Evolutionary conservation across 1,140 invertebrate species (phyloP).

Genomic region (Neotoxoptera formosana): DNA sequence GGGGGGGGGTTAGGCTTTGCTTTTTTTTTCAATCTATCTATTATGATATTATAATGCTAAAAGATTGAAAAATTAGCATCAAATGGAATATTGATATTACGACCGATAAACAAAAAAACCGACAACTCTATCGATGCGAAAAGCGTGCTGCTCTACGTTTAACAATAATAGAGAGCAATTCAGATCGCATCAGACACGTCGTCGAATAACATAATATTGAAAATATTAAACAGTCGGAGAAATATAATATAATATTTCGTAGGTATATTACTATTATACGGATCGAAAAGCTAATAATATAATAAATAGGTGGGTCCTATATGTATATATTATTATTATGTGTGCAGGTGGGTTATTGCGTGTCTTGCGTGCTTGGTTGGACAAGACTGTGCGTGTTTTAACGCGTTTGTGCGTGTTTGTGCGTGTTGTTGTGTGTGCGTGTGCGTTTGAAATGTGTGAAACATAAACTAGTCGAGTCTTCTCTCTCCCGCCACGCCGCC

Average conservation of each 20-base stretch:
- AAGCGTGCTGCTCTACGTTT: background rate
- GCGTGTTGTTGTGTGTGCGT: too few relatives aligned
- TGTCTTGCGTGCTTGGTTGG: background rate
- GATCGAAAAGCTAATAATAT: background rate
- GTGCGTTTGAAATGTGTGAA: background rate
- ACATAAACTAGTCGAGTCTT: slow-evolving; percentile 8
- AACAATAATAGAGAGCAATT: background rate
- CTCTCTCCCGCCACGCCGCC: background rate
- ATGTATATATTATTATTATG: background rate
- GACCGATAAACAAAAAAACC: background rate
- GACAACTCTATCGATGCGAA: background rate
- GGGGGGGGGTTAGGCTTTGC: background rate
- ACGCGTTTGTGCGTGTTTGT: too few relatives aligned
- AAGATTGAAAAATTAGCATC: background rate
- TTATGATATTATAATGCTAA: too few relatives aligned
- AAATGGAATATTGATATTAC: background rate
- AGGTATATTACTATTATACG: too few relatives aligned
- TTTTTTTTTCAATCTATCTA: background rate
- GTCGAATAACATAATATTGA: background rate
- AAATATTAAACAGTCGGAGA: background rate
- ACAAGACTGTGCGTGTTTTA: too few relatives aligned
- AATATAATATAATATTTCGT: background rate
- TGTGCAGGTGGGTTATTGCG: background rate
- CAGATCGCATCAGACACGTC: background rate
- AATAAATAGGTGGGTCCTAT: background rate